Evolutionary conservation across 2,113 vertebrate species (phyloP).

Genomic region (Phalacrocorax carbo): DNA sequence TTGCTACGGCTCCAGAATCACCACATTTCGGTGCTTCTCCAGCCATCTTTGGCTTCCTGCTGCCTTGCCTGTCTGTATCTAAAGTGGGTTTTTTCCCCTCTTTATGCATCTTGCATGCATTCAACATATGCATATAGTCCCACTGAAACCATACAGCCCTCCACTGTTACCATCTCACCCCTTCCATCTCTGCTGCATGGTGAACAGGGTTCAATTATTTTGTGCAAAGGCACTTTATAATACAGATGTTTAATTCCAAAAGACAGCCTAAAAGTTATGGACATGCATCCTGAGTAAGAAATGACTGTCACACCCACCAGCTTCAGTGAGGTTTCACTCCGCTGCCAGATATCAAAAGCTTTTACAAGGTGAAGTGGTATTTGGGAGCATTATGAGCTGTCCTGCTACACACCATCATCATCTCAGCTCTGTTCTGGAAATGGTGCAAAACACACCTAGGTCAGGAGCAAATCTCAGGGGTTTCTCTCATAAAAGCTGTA

Average conservation of each 20-base stretch:
- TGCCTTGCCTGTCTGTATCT: background rate
- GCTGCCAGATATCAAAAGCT: background rate
- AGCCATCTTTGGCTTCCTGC: background rate
- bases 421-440: background rate
- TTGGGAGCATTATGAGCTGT: background rate
- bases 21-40: background rate
- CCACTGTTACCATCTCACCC: accelerated
- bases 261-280: background rate
- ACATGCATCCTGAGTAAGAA: background rate
- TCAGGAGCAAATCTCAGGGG: background rate
- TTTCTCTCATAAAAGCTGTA: background rate
- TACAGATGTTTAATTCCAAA: background rate
- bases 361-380: background rate
- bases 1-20: background rate
- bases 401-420: background rate
- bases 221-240: background rate
- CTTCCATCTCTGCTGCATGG: background rate
- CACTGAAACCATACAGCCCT: background rate
- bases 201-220: background rate
- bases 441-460: background rate
- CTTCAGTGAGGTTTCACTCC: background rate
- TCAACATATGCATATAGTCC: background rate
- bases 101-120: background rate
- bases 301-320: background rate
- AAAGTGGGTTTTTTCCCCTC: background rate